A percentile compares a stretch with the other conserved stretches of the same genome.
phyloP scores from a whole-genome alignment of 2,888 invertebrate genomes.

The Epinotia brunnichana region DNA sequence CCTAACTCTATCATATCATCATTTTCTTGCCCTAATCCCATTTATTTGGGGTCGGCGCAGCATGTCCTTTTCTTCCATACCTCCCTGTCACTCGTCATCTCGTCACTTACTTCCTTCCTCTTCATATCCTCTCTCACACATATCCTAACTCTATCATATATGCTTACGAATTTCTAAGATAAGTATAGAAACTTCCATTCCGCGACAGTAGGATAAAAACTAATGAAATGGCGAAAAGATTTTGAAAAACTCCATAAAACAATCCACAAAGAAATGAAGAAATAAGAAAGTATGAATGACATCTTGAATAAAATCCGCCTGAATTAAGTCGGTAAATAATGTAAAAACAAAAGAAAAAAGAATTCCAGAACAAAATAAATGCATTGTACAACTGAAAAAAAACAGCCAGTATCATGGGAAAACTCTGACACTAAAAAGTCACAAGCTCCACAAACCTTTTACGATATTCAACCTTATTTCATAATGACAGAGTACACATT shows the following conservation, averaged over 20 bases:
- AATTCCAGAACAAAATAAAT: slow-evolving; percentile 10
- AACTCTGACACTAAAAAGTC: neutral
- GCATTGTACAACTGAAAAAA: slow-evolving; percentile 10
- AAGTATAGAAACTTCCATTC: too few species aligned
- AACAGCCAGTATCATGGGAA: neutral
- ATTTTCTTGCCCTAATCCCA: too few species aligned
- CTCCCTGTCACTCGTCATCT: too few species aligned
- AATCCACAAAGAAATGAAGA: neutral
- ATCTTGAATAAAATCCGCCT: slow-evolving; percentile 1
- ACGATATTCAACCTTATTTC: neutral
- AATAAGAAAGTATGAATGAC: neutral
- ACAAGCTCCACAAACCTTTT: neutral
- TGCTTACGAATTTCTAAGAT: too few species aligned
- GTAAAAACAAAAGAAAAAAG: slow-evolving; percentile 9
- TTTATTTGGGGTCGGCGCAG: too few species aligned
- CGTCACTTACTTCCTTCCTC: too few species aligned
- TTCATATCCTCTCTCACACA: too few species aligned
- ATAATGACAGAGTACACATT: neutral
- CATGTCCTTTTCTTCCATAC: too few species aligned
- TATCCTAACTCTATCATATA: too few species aligned
- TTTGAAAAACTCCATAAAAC: neutral
- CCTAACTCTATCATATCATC: too few species aligned
- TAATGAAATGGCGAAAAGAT: too few species aligned
- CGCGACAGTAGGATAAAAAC: too few species aligned
- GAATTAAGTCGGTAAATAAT: slow-evolving; percentile 14